phyloP scores from a whole-genome alignment of 2,113 vertebrate genomes.

The Indri indri region DNA sequence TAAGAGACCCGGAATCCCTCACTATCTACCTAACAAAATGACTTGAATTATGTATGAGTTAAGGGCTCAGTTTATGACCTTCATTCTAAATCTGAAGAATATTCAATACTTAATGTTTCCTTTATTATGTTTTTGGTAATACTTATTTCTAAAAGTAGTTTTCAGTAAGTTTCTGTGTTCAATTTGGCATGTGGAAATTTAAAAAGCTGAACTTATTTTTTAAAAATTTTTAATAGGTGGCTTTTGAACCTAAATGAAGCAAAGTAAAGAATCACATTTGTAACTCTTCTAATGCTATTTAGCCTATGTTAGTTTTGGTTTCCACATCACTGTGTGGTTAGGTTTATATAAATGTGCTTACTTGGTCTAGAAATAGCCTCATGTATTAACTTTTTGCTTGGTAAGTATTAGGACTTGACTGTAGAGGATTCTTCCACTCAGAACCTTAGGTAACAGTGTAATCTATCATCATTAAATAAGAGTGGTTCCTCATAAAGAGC shows the following conservation, averaged over 20 bases:
- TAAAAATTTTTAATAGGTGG: not conserved
- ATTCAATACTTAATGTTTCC: not conserved
- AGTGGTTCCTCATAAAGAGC: too few relatives aligned
- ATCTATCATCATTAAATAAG: not conserved
- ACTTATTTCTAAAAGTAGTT: slow-evolving; percentile 17
- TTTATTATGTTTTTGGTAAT: not conserved
- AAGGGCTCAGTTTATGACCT: not conserved
- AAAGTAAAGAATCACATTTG: not conserved
- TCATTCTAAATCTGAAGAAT: not conserved
- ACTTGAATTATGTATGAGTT: not conserved
- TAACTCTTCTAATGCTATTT: not conserved
- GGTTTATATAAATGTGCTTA: not conserved
- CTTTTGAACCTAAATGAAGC: not conserved
- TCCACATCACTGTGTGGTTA: not conserved
- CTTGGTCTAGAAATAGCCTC: not conserved
- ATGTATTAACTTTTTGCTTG: not conserved
- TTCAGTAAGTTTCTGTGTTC: not conserved
- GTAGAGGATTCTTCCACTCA: not conserved
- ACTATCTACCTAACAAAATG: too few relatives aligned
- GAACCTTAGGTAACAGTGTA: not conserved
- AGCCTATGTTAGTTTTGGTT: not conserved
- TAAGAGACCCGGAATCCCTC: too few relatives aligned
- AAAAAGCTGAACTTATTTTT: not conserved
- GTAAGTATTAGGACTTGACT: not conserved
- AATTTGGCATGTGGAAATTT: not conserved